Evolutionary conservation across 2,888 invertebrate genomes (phyloP), one percentile per base, ranked within the genome.

Genomic region (Oxyscelio sp.): DNA sequence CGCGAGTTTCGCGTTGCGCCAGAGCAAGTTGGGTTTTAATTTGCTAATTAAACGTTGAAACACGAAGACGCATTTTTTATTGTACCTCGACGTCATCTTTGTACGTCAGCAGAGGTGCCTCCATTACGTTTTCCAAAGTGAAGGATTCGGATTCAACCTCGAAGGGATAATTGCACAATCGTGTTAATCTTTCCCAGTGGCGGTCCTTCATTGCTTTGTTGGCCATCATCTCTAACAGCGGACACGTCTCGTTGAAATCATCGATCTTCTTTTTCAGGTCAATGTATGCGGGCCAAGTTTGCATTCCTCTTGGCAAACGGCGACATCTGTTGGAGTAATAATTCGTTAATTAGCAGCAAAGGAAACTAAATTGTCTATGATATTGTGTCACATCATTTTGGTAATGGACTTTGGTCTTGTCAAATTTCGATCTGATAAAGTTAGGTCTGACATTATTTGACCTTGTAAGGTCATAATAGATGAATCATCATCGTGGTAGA

Each of bases 201-300:
- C 97, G 95, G 4, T 96, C 96, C 91, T 97, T 97, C 97, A 98
- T 97, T 0, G 97, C 96, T 91, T 97, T 97, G 90, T 97, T 97
- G 3, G 98, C 97, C 98, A 98, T 98, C 87, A 98, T 90, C 92
- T 98, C 98, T 27, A 98, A 94, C 34, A 98, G 92, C 0, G 98
- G 98, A 91, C 98, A 98, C 8, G 97, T 97, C 93, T 98, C 97
- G 91, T 97, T 98, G 92, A 98, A 98, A 91, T 98, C 98, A 88
- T 98, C 98, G 82, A 98, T 98, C 94, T 97, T 98, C 85, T 96
- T 96, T 92, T 98, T 98, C 77, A 98, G 94, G 87, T 98, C 98
- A 66, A 97, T 95, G 91, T 95, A 98, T 0, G 98, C 98, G 0
- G 97, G 97, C 98, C 98, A 98, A 68, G 97, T 97, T 91, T 97